Percentiles rank a stretch among this genome's conserved stretches.
Evolutionary conservation across 2,113 vertebrate genomes (phyloP).

Genomic region (Solenodon paradoxus): DNA sequence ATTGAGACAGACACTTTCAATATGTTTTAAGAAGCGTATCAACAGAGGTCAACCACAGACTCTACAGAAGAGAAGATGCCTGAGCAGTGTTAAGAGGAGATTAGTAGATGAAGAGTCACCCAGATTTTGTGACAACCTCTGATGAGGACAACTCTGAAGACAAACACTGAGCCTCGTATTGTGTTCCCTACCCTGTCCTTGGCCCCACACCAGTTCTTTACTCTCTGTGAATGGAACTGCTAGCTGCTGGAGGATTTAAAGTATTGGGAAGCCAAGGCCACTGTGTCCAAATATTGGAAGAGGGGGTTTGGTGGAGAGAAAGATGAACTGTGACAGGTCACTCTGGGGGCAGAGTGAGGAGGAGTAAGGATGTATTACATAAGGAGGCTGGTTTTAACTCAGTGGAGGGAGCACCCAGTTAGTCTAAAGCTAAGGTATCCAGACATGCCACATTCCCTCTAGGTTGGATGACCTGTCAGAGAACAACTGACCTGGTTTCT

Average conservation of each 20-base stretch:
- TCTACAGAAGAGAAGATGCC: background rate
- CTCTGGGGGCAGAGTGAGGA: background rate
- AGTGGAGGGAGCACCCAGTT: background rate
- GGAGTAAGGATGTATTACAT: background rate
- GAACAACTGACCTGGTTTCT: background rate
- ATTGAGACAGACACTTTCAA: background rate
- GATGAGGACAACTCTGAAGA: background rate
- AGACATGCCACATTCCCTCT: background rate
- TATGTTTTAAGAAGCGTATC: background rate
- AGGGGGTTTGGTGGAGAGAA: background rate
- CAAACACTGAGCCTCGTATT: background rate
- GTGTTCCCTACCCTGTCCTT: background rate
- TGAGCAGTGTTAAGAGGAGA: background rate
- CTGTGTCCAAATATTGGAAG: background rate
- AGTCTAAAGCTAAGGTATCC: background rate
- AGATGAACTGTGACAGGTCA: background rate
- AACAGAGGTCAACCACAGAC: background rate
- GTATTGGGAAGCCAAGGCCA: background rate
- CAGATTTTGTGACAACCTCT: background rate
- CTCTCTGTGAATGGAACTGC: background rate
- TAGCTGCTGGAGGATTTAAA: background rate
- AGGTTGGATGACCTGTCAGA: background rate
- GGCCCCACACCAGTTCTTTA: background rate
- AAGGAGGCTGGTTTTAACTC: background rate
- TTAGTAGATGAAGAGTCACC: background rate